These are phyloP conservation scores for Drosophila birchii DNA, from an alignment of 2,888 invertebrate species.

Conservation along the genomic window DNA sequence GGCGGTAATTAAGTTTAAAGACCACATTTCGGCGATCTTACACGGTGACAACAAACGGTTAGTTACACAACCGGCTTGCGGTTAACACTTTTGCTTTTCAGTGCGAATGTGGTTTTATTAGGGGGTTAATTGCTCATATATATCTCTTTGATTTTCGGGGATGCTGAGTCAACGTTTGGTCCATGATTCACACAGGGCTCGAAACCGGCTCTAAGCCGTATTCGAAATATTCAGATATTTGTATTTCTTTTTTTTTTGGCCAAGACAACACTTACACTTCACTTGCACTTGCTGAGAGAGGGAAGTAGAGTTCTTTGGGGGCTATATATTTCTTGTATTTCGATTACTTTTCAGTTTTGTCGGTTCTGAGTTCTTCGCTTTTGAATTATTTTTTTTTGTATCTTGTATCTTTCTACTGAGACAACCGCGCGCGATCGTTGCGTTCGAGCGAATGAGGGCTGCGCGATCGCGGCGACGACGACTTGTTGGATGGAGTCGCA, in stretches of 20 bases:
- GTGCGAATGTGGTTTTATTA: slow-evolving; percentile 17
- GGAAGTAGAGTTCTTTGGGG: slow-evolving; percentile 10
- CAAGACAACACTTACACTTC: slow-evolving; percentile 37
- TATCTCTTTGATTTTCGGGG: slow-evolving; percentile 18
- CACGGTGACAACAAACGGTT: slow-evolving; percentile 22
- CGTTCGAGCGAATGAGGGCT: slow-evolving; percentile 74
- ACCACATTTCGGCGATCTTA: slow-evolving; percentile 34
- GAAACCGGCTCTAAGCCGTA: slow-evolving; percentile 31
- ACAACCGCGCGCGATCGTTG: slow-evolving; percentile 77
- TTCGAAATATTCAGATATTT: neutral
- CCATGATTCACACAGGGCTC: slow-evolving; percentile 39
- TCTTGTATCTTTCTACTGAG: slow-evolving; percentile 31
- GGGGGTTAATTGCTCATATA: slow-evolving; percentile 18
- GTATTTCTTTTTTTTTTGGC: neutral
- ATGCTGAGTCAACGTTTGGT: slow-evolving; percentile 42
- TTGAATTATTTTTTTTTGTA: neutral
- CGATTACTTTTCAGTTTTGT: slow-evolving; percentile 9
- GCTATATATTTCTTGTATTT: neutral
- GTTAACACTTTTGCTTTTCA: slow-evolving; percentile 47
- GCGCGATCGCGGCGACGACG: slow-evolving; percentile 54
- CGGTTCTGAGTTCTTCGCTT: neutral
- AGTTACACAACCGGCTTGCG: slow-evolving; percentile 30
- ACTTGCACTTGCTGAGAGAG: slow-evolving; percentile 35
- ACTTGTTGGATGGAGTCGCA: slow-evolving; percentile 56
- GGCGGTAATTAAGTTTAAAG: slow-evolving; percentile 32